Evolutionary conservation across 2,888 invertebrate genomes (phyloP).

Genomic region (Nomada ferruginata): DNA sequence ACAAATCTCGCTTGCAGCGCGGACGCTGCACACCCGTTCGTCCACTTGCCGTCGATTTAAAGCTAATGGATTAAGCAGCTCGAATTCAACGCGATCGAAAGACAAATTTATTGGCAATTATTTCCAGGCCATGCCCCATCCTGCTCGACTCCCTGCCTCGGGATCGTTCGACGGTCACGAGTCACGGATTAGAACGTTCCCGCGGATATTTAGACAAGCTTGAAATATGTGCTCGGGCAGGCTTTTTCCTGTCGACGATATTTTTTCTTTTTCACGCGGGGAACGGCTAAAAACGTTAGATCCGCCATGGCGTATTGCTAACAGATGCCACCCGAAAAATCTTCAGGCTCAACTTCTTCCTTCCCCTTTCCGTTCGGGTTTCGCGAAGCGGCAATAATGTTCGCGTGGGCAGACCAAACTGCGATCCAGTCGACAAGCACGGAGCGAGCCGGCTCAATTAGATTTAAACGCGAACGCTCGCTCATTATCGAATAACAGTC

Average conservation of each 20-base stretch:
- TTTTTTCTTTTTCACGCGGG: constrained; percentile 25
- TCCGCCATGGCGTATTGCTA: constrained; percentile 41
- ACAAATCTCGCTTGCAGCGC: constrained; percentile 12
- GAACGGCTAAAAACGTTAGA: constrained; percentile 50
- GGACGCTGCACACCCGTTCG: not conserved
- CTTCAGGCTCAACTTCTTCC: constrained; percentile 21
- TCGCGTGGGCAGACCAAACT: constrained; percentile 24
- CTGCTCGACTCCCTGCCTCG: not conserved
- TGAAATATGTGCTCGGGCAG: constrained; percentile 39
- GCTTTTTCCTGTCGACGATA: not conserved
- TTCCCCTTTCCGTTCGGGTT: not conserved
- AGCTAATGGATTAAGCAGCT: constrained; percentile 20
- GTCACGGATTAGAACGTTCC: not conserved
- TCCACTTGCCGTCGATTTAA: constrained; percentile 2
- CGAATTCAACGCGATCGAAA: constrained; percentile 4
- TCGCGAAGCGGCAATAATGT: constrained; percentile 18
- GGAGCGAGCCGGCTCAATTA: constrained; percentile 1
- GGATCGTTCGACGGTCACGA: not conserved
- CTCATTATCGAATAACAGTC: constrained; percentile 29
- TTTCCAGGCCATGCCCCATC: not conserved
- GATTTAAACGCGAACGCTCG: not conserved
- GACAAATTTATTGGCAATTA: constrained; percentile 27
- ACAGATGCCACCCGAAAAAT: constrained; percentile 61
- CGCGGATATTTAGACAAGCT: constrained; percentile 40
- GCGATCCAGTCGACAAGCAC: constrained; percentile 8